Evolutionary conservation across 2,113 vertebrate genomes (phyloP).

Genomic region (Tachuris rubrigastra): DNA sequence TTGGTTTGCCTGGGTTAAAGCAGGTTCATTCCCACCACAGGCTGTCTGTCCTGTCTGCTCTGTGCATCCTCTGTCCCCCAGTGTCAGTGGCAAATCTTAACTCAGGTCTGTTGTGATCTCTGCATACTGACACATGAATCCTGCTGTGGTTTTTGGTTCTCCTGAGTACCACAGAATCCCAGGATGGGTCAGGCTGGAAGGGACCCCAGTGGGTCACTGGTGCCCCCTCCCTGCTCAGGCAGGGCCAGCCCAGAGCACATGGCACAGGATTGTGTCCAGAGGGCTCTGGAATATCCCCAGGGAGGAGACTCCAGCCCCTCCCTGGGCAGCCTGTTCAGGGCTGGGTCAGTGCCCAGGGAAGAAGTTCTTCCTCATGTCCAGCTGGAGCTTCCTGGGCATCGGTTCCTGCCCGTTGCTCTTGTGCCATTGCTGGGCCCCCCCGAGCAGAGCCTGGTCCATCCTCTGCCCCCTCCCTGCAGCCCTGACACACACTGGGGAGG

Average conservation of each 20-base stretch:
- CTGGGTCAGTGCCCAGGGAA: too few species aligned
- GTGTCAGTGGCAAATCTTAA: background rate
- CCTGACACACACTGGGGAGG: too few species aligned
- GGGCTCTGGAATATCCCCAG: too few species aligned
- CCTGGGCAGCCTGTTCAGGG: too few species aligned
- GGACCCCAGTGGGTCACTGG: background rate
- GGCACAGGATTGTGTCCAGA: background rate
- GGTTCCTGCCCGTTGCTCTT: too few species aligned
- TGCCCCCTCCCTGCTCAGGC: too few species aligned
- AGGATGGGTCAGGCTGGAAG: background rate
- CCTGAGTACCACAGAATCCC: background rate
- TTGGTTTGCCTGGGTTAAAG: background rate
- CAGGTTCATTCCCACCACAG: background rate
- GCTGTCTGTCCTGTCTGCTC: rapidly evolving
- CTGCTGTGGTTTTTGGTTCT: background rate
- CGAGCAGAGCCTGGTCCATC: too few species aligned
- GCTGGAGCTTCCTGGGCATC: too few species aligned
- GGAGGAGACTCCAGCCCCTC: background rate
- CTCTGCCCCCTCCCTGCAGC: too few species aligned
- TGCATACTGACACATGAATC: background rate
- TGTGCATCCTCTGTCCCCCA: background rate
- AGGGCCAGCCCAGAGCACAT: background rate
- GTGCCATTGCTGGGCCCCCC: too few species aligned
- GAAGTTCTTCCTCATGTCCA: too few species aligned
- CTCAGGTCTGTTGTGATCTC: background rate